phyloP scores from a whole-genome alignment of 2,113 vertebrate genomes.

The Ranitomeya variabilis region DNA sequence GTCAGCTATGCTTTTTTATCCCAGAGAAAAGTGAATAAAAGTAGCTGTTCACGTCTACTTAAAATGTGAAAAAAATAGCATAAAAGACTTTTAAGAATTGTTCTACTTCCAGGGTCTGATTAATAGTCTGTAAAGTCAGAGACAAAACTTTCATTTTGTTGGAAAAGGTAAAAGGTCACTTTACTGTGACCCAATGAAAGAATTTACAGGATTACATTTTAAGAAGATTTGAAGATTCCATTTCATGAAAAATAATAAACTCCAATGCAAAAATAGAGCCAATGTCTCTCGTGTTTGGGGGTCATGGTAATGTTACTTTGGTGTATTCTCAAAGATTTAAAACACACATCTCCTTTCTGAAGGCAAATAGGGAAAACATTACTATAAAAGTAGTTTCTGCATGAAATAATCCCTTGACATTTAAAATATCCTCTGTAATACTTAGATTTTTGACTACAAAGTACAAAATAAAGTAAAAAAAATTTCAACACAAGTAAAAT shows the following conservation, averaged over 20 bases:
- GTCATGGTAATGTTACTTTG: slow-evolving; percentile 45
- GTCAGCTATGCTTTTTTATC: background rate
- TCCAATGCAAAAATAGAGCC: slow-evolving; percentile 38
- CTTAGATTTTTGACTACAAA: slow-evolving; percentile 17
- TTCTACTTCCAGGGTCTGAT: slow-evolving; percentile 42
- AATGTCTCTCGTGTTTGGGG: slow-evolving; percentile 21
- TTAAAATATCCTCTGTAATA: slow-evolving; percentile 32
- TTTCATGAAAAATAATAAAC: slow-evolving; percentile 47
- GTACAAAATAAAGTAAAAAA: slow-evolving; percentile 7
- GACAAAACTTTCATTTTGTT: slow-evolving; percentile 46
- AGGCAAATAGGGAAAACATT: slow-evolving; percentile 44
- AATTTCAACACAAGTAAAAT: slow-evolving; percentile 4
- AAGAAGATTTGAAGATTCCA: slow-evolving; percentile 53
- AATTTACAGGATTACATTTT: slow-evolving; percentile 47
- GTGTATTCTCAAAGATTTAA: slow-evolving; percentile 56
- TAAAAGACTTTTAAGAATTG: slow-evolving; percentile 6
- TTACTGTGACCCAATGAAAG: slow-evolving; percentile 45
- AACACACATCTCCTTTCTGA: background rate
- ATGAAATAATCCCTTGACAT: slow-evolving; percentile 42
- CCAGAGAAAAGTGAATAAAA: background rate
- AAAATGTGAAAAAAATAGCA: slow-evolving; percentile 4
- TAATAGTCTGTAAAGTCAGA: slow-evolving; percentile 44
- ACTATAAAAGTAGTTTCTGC: slow-evolving; percentile 9
- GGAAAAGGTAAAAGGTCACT: slow-evolving; percentile 49
- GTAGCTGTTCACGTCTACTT: background rate